Conservation (phyloP, 2,797 vertebrate genomes). For the Melanogrammus aeglefinus region DNA sequence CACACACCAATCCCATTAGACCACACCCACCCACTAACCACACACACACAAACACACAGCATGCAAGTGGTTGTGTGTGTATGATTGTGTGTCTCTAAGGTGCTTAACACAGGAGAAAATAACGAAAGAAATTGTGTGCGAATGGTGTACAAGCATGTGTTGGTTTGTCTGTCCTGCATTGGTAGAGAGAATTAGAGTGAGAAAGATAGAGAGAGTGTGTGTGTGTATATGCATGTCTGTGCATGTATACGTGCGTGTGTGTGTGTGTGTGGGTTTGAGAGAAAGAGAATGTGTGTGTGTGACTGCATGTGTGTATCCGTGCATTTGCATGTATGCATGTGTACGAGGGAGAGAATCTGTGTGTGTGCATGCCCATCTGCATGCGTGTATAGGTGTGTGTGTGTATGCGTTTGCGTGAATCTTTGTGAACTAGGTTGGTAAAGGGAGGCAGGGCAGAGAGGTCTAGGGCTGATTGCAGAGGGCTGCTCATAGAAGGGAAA, state of each 20-base stretch:
- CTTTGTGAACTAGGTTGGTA: conserved; percentile 26
- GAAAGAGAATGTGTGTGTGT: not conserved
- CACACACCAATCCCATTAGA: not conserved
- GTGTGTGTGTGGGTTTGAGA: not conserved
- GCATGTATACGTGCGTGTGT: conserved; percentile 3
- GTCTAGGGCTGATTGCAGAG: conserved; percentile 49
- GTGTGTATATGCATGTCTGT: not conserved
- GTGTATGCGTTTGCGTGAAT: conserved; percentile 9
- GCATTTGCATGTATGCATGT: not conserved
- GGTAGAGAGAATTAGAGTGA: conserved; percentile 6
- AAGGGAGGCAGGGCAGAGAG: conserved; percentile 36
- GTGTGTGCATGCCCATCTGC: not conserved
- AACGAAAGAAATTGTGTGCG: too few relatives aligned
- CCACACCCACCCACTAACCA: not conserved
- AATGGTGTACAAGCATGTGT: not conserved
- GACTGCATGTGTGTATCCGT: not conserved
- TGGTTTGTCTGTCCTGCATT: conserved; percentile 15
- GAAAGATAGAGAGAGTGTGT: not conserved
- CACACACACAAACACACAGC: conserved; percentile 23
- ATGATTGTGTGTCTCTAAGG: not conserved
- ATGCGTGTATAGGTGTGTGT: not conserved
- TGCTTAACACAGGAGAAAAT: too few relatives aligned
- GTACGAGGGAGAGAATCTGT: not conserved
- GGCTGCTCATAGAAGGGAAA: conserved; percentile 50
- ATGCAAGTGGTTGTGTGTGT: conserved; percentile 15